Base-by-base conservation (phyloP, 1,140 invertebrate genomes). In the Heliconius congener region DNA sequence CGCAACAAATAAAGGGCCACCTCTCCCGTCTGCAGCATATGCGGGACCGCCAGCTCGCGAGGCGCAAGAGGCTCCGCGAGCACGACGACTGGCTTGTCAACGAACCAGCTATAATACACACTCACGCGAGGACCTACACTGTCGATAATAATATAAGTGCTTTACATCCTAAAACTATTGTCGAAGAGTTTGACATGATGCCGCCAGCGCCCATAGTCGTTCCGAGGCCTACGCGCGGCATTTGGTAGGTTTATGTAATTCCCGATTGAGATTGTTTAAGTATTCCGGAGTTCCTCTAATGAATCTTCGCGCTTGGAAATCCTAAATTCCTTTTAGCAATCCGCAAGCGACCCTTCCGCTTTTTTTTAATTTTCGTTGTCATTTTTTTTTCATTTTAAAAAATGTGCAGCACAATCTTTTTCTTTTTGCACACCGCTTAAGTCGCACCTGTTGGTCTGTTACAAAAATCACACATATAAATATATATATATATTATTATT, bases 141-240 rank as follows among this genome's bases (percentile, higher is more conserved):
- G 82, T 94, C 23, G 86, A 94, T 72, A 95, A 95, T 80, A 93
- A 94, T 79, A 90, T 95, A 76, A 95, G 93, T 80, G 94, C 90
- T 1, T 84, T 95, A 0, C 93, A 95, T 77, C 95, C 94, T 6
- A 95, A 94, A 77, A 92, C 90, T 1, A 95, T 95, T n/a, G 92
- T 95, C 0, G 95, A 95, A 80, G 93, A 94, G 74, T 94, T 95
- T 83, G 89, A 94, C 39, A 91, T 93, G 91, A 82, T 92, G 50
- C 90, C 90, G 0, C 87, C 87, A 0, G 75, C 85, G 0, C 88
- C 92, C 0, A 81, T 86, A 11, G 87, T 86, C 0, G 70, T 89
- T 0, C 82, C 86, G 2, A 80, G 86, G 55, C 85, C 85, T 5
- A 85, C 83, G 3, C 85, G 87, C 73, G 87, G 87, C 18, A 86